Evolutionary conservation across 2,888 invertebrate genomes (phyloP).

Genomic region (Luffia ferchaultella): DNA sequence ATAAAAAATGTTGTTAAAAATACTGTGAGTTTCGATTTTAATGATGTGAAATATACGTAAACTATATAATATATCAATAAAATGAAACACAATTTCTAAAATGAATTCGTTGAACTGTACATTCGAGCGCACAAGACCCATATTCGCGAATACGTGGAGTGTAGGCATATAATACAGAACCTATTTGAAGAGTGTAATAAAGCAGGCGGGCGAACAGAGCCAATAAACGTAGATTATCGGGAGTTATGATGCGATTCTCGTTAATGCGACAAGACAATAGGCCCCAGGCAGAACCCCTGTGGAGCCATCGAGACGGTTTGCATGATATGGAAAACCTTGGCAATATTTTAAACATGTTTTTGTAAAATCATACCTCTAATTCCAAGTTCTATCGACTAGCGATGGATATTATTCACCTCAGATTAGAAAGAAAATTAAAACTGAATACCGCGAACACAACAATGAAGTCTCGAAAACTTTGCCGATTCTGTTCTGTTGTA

Average conservation of each 20-base stretch:
- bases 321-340: not conserved
- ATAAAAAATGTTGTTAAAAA: too few species aligned
- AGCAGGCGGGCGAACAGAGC: slow-evolving; percentile 38
- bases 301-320: slow-evolving; percentile 8
- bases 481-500: too few species aligned
- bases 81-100: not conserved
- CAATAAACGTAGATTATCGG: slow-evolving; percentile 65
- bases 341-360: too few species aligned
- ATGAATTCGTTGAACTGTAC: not conserved
- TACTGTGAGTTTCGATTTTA: too few species aligned
- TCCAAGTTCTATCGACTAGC: too few species aligned
- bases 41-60: too few species aligned
- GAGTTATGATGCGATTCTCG: slow-evolving; percentile 62
- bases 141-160: not conserved
- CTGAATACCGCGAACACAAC: too few species aligned
- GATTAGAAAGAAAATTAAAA: too few species aligned
- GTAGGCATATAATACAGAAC: not conserved
- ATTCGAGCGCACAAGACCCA: not conserved
- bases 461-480: too few species aligned
- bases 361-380: too few species aligned
- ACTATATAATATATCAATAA: too few species aligned
- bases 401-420: too few species aligned
- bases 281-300: slow-evolving; percentile 30
- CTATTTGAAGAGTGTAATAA: slow-evolving; percentile 25
- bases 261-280: slow-evolving; percentile 60